A percentile compares a stretch with the other conserved stretches of the same genome.
Evolutionary conservation across 2,888 invertebrate species (phyloP).

Genomic region (Melinaea menophilus): DNA sequence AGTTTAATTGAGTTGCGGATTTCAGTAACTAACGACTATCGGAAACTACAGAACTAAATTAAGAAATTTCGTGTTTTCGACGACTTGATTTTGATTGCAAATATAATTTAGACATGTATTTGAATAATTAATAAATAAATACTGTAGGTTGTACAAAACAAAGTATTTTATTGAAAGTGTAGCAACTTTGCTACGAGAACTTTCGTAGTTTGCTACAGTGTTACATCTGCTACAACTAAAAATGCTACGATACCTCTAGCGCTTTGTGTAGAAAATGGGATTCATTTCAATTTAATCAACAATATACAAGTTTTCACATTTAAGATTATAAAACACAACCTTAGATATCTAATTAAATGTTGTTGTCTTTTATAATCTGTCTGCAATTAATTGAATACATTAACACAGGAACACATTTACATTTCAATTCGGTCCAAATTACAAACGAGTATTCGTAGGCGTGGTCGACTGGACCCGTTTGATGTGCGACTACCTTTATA

Average conservation of each 20-base stretch:
- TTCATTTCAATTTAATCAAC: too few relatives aligned
- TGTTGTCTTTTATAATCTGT: conserved; percentile 23
- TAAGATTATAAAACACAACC: background rate
- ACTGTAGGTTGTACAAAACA: background rate
- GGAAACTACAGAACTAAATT: conserved; percentile 52
- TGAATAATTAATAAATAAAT: background rate
- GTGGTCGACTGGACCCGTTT: conserved; percentile 8
- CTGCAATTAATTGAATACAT: conserved; percentile 53
- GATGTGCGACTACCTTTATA: conserved; percentile 3
- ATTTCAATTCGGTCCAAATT: conserved; percentile 48
- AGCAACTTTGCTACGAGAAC: too few relatives aligned
- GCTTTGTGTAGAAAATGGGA: too few relatives aligned
- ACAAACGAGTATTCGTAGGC: conserved; percentile 29
- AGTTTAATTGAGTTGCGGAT: conserved; percentile 70
- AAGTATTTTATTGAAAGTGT: too few relatives aligned
- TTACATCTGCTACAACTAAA: too few relatives aligned
- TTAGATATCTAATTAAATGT: conserved; percentile 30
- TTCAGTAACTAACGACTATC: conserved; percentile 57
- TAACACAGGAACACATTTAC: conserved; percentile 51
- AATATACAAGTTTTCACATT: background rate
- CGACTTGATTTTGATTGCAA: conserved; percentile 28
- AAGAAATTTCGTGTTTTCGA: conserved; percentile 44
- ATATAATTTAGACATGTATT: conserved; percentile 6
- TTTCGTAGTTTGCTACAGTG: too few relatives aligned
- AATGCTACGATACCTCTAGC: too few relatives aligned